Evolutionary conservation across 2,113 vertebrate genomes (phyloP), one percentile per base, ranked within the genome.

Genomic region (Sula dactylatra): DNA sequence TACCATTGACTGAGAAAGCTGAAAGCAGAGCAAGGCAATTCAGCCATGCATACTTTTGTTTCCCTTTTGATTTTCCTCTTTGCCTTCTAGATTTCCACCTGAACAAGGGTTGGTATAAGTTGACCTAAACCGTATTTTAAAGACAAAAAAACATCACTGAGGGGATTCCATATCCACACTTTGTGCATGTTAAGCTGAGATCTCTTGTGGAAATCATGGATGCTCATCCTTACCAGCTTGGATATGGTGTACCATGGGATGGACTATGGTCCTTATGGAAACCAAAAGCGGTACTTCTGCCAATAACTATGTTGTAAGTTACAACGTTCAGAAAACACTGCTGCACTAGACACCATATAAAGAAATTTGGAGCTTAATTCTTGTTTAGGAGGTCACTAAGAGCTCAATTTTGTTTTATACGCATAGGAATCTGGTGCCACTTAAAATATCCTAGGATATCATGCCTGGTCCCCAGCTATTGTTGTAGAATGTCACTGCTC

Each of bases 161-260:
- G 56, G 34, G 72, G 10, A 66, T 36, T 56, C 26, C 6, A 27
- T 32, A 27, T 44, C 24, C 22, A 61, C 17, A n/a, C 12, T 42
- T 76, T 20, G 22, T 65, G 16, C 26, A 81, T 82, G 24, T 61
- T 86, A 77, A 71, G 9, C n/a, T 91, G 65, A 78, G 29, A 52
- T 56, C 1, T 0, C 18, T 26, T 72, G 36, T 50, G 34, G 47
- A 67, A 61, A 50, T 40, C 24, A 45, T 58, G 56, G 52, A 58
- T 52, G 26, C n/a, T 64, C 32, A 38, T 32, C 26, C 31, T 36
- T 67, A 42, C 9, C 13, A 47, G 21, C 21, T 32, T 18, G 16
- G 14, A 26, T 2, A 0, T 50, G 52, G 44, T 0, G 0, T 31
- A 70, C 24, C 16, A 12, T 22, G 11, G 12, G 31, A 61, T 61